Conservation (phyloP, 1,140 invertebrate species). For the Diabrotica undecimpunctata region DNA sequence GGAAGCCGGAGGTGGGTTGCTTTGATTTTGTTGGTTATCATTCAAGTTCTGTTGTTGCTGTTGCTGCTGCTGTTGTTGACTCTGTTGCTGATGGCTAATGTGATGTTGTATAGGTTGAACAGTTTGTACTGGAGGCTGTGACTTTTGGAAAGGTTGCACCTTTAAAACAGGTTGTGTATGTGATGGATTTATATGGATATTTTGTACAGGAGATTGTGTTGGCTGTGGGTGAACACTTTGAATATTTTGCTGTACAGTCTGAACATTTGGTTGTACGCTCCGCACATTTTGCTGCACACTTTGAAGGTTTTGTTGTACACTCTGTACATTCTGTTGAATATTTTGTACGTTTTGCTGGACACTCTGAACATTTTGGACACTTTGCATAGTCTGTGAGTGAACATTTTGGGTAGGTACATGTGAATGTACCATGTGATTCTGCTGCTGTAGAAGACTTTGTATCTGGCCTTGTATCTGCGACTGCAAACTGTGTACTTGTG, state of each 20-base stretch:
- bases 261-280: constrained; percentile 22
- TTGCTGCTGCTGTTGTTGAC: constrained; percentile 32
- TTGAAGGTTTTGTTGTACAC: constrained; percentile 23
- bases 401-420: constrained; percentile 28
- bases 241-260: constrained; percentile 25
- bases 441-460: constrained; percentile 42
- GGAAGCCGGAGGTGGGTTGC: constrained; percentile 38
- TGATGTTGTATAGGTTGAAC: constrained; percentile 39
- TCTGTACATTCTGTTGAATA: constrained; percentile 21
- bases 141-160: constrained; percentile 43
- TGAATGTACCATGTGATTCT: constrained; percentile 34
- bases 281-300: constrained; percentile 18
- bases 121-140: constrained; percentile 42
- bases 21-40: constrained; percentile 26
- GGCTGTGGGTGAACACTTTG: constrained; percentile 17
- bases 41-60: constrained; percentile 22
- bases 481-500: constrained; percentile 39
- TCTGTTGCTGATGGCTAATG: constrained; percentile 24
- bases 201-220: constrained; percentile 25
- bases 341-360: constrained; percentile 21
- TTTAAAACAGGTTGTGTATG: constrained; percentile 38
- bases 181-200: constrained; percentile 23
- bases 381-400: constrained; percentile 30
- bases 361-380: constrained; percentile 25
- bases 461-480: constrained; percentile 43